Conservation (phyloP, 2,797 vertebrate genomes). For the Cuniculus paca region DNA sequence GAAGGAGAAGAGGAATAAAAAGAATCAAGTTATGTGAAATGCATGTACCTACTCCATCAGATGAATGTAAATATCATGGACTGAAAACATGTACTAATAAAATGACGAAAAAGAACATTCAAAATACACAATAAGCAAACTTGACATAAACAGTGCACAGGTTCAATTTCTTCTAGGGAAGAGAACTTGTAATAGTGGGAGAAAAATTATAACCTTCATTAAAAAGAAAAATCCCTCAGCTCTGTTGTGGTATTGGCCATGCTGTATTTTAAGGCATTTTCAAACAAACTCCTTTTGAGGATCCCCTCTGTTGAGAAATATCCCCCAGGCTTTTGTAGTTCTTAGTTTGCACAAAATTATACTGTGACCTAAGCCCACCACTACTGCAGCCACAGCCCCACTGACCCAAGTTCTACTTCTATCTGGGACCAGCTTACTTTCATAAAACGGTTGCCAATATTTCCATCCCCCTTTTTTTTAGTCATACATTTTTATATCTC, state of each 20-base stretch:
- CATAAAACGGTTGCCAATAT: constrained; percentile 9
- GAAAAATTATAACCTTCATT: constrained; percentile 47
- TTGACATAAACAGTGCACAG: background rate
- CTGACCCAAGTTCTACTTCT: background rate
- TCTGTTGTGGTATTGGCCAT: background rate
- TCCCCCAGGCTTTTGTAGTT: background rate
- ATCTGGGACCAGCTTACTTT: background rate
- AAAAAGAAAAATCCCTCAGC: background rate
- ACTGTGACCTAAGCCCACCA: background rate
- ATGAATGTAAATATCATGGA: background rate
- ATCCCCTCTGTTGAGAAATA: background rate
- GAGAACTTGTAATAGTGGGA: background rate
- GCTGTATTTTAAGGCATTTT: constrained; percentile 29
- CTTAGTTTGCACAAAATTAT: background rate
- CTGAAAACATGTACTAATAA: background rate
- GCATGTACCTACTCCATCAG: background rate
- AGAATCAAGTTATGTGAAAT: background rate
- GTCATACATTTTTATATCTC: background rate
- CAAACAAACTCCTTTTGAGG: background rate
- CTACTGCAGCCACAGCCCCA: background rate
- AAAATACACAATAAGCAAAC: background rate
- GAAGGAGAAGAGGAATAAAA: too few relatives aligned
- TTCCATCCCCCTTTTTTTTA: background rate
- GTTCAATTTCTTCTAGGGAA: constrained; percentile 12
- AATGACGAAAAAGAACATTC: background rate